phyloP scores from a whole-genome alignment of 2,113 vertebrate species.

The Anguilla japonica region DNA sequence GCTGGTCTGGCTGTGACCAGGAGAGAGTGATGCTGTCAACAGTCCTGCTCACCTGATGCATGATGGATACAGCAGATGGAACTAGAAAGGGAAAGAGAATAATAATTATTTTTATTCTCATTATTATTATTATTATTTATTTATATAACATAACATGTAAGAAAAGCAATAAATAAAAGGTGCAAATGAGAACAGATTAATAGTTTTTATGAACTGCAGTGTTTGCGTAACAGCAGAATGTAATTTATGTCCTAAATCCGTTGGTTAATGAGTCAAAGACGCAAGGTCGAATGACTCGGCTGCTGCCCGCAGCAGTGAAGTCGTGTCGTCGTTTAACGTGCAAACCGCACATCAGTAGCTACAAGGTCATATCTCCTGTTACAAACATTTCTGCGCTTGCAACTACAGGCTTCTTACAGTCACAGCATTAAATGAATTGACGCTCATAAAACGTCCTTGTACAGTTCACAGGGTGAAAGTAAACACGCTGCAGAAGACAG shows the following conservation, averaged over 20 bases:
- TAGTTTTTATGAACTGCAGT: background rate
- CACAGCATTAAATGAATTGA: constrained; percentile 17
- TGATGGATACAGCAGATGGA: constrained; percentile 90
- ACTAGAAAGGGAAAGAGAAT: constrained; percentile 62
- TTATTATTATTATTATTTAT: too few relatives aligned
- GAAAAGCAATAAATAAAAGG: background rate
- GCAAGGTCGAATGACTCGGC: background rate
- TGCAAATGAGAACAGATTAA: background rate
- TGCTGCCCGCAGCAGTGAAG: background rate
- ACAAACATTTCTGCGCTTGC: constrained; percentile 9
- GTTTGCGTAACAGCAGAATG: background rate
- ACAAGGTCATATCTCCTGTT: background rate
- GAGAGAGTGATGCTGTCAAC: constrained; percentile 90
- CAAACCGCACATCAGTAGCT: background rate
- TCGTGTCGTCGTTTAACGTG: background rate
- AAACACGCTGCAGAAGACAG: constrained; percentile 17
- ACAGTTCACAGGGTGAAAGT: constrained; percentile 5
- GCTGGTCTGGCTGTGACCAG: constrained; percentile 94
- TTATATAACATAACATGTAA: background rate
- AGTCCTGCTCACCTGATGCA: constrained; percentile 89
- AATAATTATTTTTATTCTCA: too few relatives aligned
- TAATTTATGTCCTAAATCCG: background rate
- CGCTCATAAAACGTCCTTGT: constrained; percentile 29
- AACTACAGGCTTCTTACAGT: background rate
- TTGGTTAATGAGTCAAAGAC: too few relatives aligned